A percentile compares a stretch with the other conserved stretches of the same genome.
Evolutionary conservation across 2,113 vertebrate species (phyloP).

Genomic region (Chloropsis cyanopogon): DNA sequence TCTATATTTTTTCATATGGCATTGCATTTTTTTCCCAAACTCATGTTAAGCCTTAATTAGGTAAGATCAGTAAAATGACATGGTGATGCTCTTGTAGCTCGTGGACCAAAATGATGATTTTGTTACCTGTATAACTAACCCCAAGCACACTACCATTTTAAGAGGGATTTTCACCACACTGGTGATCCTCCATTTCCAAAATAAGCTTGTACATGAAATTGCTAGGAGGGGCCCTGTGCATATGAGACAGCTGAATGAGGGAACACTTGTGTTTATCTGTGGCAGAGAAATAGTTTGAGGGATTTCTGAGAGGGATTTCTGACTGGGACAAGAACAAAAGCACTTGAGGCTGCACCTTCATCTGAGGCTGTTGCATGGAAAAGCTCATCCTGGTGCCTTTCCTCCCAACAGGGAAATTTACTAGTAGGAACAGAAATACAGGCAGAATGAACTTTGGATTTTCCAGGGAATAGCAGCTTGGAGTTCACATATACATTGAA

Average conservation of each 20-base stretch:
- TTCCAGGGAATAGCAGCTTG: background rate
- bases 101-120: background rate
- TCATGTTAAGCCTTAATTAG: background rate
- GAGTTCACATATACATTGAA: background rate
- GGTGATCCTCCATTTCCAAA: background rate
- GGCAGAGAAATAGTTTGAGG: background rate
- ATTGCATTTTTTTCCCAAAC: background rate
- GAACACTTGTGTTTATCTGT: background rate
- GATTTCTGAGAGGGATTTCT: background rate
- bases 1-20: background rate
- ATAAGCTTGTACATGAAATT: background rate
- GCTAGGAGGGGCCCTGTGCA: background rate
- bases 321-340: background rate
- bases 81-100: background rate
- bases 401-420: background rate
- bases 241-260: background rate
- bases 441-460: background rate
- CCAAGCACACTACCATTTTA: background rate
- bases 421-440: background rate
- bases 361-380: background rate
- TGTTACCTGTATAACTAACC: fast-evolving
- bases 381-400: conserved; percentile 1
- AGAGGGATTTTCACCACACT: background rate
- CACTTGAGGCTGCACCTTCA: background rate
- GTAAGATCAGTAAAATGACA: background rate